Evolutionary conservation across 2,797 vertebrate species (phyloP), one percentile per base, ranked within the genome.

Genomic region (Dallia pectoralis): DNA sequence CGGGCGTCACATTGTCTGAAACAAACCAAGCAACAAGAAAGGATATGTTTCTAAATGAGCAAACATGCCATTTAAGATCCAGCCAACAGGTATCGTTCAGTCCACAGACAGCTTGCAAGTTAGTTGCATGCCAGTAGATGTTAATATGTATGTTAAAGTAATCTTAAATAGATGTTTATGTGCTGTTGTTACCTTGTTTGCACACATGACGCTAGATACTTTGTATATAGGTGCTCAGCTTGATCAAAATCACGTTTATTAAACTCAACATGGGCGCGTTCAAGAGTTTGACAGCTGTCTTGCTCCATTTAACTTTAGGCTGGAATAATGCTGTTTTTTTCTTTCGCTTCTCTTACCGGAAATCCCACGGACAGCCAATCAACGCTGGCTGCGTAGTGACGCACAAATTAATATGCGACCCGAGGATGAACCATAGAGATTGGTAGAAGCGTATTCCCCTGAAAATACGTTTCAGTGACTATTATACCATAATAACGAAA

Each of bases 171-270:
- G 40, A 44, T 44, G 11, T 44, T 29, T 30, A 32, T 5, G 29
- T 18, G 18, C 29, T 62, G 11, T 25, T 68, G 3, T 48, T 88
- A 94, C 93, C 92, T 90, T 76, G 79, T 78, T 61, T 84, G 81
- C 27, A 67, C 49, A 64, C 92, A 93, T 16, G 79, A 84, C 7
- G 84, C 76, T 56, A 95, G 93, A 72, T 91, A 94, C 9, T 81
- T 64, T 15, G 91, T 86, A 75, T 93, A 94, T 7, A 93, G 78
- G 8, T 91, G 84, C 69, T 94, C 94, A 14, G 93, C 92, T 15
- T 59, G 48, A 68, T 78, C 65, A 53, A 86, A 92, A 70, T 92
- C 82, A 12, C 77, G 75, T 22, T 32, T 85, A 16, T 87, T 81
- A 67, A 93, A 94, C 77, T 91, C 87, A 0, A 59, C 16, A 63